A percentile compares a stretch with the other conserved stretches of the same genome.
Evolutionary conservation across 2,797 vertebrate genomes (phyloP).

Genomic region (Masticophis lateralis): DNA sequence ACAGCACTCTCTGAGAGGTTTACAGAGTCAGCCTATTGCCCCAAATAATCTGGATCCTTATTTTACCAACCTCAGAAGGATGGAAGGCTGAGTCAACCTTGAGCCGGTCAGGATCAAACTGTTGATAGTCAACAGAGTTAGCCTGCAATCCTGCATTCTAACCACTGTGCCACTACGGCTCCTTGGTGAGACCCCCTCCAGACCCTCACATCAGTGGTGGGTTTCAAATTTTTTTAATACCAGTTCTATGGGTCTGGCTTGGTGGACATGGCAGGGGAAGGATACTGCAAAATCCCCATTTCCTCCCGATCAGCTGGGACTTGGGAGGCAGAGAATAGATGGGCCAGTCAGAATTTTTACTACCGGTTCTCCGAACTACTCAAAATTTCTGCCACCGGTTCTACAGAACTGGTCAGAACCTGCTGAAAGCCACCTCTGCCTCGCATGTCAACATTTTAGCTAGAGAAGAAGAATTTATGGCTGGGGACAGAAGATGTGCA

Average conservation of each 20-base stretch:
- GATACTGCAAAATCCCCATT: no score
- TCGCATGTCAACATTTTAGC: background rate
- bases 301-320: no score
- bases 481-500: no score
- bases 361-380: no score
- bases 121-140: background rate
- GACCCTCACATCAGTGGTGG: background rate
- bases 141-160: background rate
- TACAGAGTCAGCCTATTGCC: background rate
- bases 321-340: no score
- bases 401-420: no score
- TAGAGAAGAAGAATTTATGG: background rate
- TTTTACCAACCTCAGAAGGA: background rate
- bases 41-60: background rate
- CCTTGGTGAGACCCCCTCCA: background rate
- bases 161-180: rapidly evolving
- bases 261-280: no score
- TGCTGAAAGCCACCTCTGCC: no score
- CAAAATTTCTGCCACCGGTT: no score
- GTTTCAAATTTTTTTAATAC: no score
- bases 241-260: no score
- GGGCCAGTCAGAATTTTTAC: no score
- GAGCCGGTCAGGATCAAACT: background rate
- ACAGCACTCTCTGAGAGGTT: background rate
- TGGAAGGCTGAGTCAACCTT: background rate